Percentiles rank a stretch among this genome's conserved stretches.
Evolutionary conservation across 2,888 invertebrate species (phyloP).

Genomic region (Epiperipatus broadwayi): DNA sequence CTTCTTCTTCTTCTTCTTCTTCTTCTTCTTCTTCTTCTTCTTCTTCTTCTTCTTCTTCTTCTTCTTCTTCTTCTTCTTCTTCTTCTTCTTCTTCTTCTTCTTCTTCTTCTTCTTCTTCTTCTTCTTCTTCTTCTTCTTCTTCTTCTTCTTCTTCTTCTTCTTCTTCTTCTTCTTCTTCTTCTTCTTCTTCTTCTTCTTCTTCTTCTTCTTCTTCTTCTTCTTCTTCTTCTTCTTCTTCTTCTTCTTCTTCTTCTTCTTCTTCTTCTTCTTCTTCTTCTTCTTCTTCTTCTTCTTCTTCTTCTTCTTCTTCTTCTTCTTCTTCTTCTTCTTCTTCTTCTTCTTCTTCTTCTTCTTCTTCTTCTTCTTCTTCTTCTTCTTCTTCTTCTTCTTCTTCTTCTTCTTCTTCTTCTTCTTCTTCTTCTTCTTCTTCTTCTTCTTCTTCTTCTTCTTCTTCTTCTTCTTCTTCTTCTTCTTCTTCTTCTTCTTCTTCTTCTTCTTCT

Average conservation of each 20-base stretch:
- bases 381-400: constrained; percentile 3
- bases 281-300: constrained; percentile 3
- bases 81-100: constrained; percentile 3
- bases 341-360: constrained; percentile 3
- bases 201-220: constrained; percentile 3
- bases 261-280: constrained; percentile 3
- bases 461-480: constrained; percentile 3
- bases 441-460: constrained; percentile 3
- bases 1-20: constrained; percentile 3
- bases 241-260: constrained; percentile 3
- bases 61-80: constrained; percentile 3
- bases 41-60: constrained; percentile 3
- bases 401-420: constrained; percentile 3
- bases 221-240: constrained; percentile 3
- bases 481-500: constrained; percentile 3
- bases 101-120: constrained; percentile 3
- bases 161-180: constrained; percentile 3
- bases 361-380: constrained; percentile 3
- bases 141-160: constrained; percentile 3
- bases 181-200: constrained; percentile 3
- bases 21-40: constrained; percentile 3
- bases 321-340: constrained; percentile 3
- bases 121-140: constrained; percentile 3
- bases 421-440: constrained; percentile 3
- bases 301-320: constrained; percentile 3